Evolutionary conservation across 2,113 vertebrate species (phyloP).

Genomic region (Sitta europaea): DNA sequence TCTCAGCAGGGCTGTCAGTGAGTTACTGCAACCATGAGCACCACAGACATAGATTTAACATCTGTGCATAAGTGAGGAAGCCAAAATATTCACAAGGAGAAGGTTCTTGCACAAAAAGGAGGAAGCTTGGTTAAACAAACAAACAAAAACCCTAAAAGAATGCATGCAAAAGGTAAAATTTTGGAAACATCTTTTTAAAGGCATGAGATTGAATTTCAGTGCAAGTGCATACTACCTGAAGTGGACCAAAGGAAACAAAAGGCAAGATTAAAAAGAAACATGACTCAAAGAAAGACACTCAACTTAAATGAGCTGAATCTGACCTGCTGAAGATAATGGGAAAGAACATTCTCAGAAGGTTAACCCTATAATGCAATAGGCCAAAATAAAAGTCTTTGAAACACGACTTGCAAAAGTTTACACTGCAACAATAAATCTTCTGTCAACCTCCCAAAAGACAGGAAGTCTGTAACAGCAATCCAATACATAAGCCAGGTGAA

Average conservation of each 20-base stretch:
- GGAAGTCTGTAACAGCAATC: not conserved
- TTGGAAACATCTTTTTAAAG: not conserved
- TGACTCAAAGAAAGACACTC: not conserved
- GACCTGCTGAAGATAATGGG: not conserved
- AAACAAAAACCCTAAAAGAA: not conserved
- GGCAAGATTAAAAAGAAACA: not conserved
- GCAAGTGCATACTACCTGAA: not conserved
- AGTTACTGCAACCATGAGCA: not conserved
- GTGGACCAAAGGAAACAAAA: not conserved
- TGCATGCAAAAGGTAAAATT: not conserved
- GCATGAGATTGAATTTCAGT: not conserved
- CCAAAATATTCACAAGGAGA: not conserved
- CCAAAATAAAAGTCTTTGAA: not conserved
- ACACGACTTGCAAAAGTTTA: not conserved
- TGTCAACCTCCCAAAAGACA: not conserved
- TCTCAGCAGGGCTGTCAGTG: not conserved
- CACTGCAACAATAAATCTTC: not conserved
- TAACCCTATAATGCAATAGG: not conserved
- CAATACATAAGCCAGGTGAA: not conserved
- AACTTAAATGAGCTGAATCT: not conserved
- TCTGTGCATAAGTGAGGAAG: not conserved
- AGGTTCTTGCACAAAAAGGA: not conserved
- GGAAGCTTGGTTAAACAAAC: not conserved
- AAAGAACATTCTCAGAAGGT: not conserved
- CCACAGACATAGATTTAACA: not conserved